Evolutionary conservation across 2,888 invertebrate genomes (phyloP), one percentile per base, ranked within the genome.

Genomic region (Brachypterus glaber): DNA sequence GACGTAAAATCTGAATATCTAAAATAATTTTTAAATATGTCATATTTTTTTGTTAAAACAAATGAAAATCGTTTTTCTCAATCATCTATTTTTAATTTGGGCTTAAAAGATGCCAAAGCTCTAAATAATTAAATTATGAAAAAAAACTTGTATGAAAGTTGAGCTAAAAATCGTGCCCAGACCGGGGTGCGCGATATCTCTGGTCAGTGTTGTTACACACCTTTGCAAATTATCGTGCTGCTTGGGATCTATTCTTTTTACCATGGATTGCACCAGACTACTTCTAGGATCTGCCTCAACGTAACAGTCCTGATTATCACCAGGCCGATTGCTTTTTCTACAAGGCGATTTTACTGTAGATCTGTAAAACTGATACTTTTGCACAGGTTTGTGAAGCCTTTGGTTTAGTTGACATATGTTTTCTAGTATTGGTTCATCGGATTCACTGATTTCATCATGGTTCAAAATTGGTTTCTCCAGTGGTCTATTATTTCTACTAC

Each of bases 401-500:
- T n/a, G n/a, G n/a, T n/a, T n/a, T 7, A 21, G 9, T 9, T 21
- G 7, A 9, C 21, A 21, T 9, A 21, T 7, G 21, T 21, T 21
- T 21, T 44, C 37, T 16, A 54, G 46, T 9, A 57, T 49, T 2
- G 53, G 50, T 36, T 53, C 53, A 30, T 57, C 57, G 30, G 51
- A 53, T 27, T 52, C 52, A 26, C 51, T 51, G 2, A 45, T 35
- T 33, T 53, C 50, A 27, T 53, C 53, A 16, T 53, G 52, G 26
- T 53, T 39, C 9, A 51, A 51, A 18, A 53, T 52, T 1, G 53
- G 62, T 41, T 52, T 58, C 11, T 62, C 61, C 33, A 64, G 49
- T 24, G 60, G 59, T 39, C 57, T 52, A 40, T 64, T 65, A 33
- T 57, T 56, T 17, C 54, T 55, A 39, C 64, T 63, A 18, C 53